Conservation (phyloP, 2,113 vertebrate species). For the Nothocercus julius region DNA sequence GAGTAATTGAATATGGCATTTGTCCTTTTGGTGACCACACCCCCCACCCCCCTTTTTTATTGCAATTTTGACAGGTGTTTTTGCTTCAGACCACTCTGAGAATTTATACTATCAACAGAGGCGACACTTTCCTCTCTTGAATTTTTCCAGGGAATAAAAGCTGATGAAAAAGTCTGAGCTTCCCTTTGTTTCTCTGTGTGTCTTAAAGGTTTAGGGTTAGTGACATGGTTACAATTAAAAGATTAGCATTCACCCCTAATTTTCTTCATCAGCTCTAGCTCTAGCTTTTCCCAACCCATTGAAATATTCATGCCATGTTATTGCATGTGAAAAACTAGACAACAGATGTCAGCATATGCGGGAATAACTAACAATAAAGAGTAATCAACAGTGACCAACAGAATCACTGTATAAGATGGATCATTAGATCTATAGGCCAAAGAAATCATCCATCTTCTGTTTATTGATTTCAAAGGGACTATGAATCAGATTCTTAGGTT, state of each 20-base stretch:
- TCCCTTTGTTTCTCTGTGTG: conserved; percentile 8
- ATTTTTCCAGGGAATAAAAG: conserved; percentile 27
- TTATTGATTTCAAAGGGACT: neutral
- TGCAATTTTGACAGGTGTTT: conserved; percentile 44
- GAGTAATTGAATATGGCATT: neutral
- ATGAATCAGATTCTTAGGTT: neutral
- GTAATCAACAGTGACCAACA: neutral
- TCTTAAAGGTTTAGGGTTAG: conserved; percentile 29
- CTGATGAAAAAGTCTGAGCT: conserved; percentile 22
- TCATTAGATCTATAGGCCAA: neutral
- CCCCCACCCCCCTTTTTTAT: neutral
- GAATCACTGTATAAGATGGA: neutral
- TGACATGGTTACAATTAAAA: neutral
- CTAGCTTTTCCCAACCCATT: no score
- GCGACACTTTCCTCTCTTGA: conserved; percentile 60
- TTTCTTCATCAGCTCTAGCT: neutral
- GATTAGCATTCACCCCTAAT: neutral
- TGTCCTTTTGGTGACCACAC: conserved; percentile 31
- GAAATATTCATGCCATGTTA: no score
- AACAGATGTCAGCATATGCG: neutral
- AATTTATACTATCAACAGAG: conserved; percentile 49
- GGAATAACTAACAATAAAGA: neutral
- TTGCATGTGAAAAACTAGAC: neutral
- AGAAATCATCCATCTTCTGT: neutral
- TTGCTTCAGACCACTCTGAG: conserved; percentile 57